Base-by-base conservation (phyloP, 2,888 invertebrate species). In the Drosophila austrosaltans region DNA sequence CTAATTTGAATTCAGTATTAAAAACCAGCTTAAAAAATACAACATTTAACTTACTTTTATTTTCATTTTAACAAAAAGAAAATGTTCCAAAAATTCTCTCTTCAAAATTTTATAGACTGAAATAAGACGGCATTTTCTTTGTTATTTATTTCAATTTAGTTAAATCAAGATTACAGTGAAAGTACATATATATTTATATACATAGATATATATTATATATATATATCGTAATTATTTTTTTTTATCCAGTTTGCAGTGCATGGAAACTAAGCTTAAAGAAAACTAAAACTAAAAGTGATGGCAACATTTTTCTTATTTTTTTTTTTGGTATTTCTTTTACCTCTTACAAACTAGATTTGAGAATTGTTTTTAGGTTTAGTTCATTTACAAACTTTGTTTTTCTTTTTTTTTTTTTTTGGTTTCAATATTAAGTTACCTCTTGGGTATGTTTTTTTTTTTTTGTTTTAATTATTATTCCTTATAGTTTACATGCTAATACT, bases 401-500 rank as follows among this genome's bases (percentile, higher is more conserved):
- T 56, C 53, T 56, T 58, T 65, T 42, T 4, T 44, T 44, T 3
- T 48, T 53, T 48, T 2, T 42, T 66, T 63, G 25, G 53, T 54
- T 44, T 56, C 54, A 22, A 8, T 36, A 16, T 16, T 16, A 16
- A 16, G 16, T 36, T 32, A 28, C 28, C 28, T 1, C 28, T 30
- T 30, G 30, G 36, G 36, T 54, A 3, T 56, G 16, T 53, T 32
- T 56, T 44, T 56, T 58, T 58, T 65, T 42, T 4, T 44, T 44
- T 22, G 0, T 48, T 53, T 48, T 1, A 30, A 40, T 39, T 58
- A 64, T 58, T 57, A 63, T 63, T 53, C 44, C 75, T 69, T 69
- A 58, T 74, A 74, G 63, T 83, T 81, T 87, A 78, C 77, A 83
- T 76, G 71, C 89, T 89, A 90, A 89, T 88, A 90, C 84, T 90